Conservation (phyloP, 2,888 invertebrate genomes). For the Apantesis nais region DNA sequence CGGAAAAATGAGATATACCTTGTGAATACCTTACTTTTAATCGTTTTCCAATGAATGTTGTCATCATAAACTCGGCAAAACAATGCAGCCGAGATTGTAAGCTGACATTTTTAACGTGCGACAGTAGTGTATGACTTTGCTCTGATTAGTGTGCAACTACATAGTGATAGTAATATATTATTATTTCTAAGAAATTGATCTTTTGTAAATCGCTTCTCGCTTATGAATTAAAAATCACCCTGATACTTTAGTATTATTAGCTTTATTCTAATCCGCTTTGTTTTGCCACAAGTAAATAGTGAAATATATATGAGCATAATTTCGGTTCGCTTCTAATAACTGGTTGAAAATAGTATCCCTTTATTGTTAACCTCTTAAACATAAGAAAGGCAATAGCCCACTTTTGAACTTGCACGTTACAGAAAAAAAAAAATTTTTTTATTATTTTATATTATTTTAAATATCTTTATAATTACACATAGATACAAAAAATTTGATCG, state of each 20-base stretch:
- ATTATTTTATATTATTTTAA: no score
- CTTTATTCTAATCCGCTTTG: conserved; percentile 73
- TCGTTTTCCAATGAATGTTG: no score
- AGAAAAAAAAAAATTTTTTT: no score
- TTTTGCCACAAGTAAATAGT: conserved; percentile 65
- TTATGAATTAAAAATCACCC: conserved; percentile 18
- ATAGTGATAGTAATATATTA: background rate
- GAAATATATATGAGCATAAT: conserved; percentile 68
- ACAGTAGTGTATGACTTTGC: no score
- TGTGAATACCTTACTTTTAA: no score
- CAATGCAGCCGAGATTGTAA: no score
- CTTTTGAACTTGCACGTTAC: no score
- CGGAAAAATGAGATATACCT: no score
- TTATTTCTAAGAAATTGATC: background rate
- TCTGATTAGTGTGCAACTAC: background rate
- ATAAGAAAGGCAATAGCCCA: background rate
- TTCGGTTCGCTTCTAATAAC: conserved; percentile 46
- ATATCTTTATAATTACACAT: no score
- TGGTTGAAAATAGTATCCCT: conserved; percentile 26
- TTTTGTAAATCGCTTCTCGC: conserved; percentile 17
- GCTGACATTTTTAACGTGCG: no score
- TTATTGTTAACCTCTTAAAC: conserved; percentile 26
- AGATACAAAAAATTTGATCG: no score
- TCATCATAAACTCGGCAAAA: no score
- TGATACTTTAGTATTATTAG: conserved; percentile 65